These are phyloP conservation scores for Rhyacophila evoluta DNA, from an alignment of 2,888 invertebrate species.

Conservation along the genomic window DNA sequence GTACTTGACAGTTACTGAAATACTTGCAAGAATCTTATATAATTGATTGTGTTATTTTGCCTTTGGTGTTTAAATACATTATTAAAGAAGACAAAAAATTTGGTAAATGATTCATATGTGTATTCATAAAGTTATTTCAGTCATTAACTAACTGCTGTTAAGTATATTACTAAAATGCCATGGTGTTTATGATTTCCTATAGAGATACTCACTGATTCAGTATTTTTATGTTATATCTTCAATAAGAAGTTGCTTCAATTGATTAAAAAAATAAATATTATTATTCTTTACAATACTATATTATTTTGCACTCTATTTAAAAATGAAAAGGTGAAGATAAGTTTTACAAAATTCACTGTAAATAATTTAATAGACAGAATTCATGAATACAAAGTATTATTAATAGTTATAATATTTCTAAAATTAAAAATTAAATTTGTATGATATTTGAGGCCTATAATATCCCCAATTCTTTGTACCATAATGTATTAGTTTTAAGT, in stretches of 20 bases:
- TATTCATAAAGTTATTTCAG: too few relatives aligned
- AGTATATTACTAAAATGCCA: too few relatives aligned
- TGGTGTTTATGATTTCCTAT: too few relatives aligned
- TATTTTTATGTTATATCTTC: too few relatives aligned
- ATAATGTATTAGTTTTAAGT: conserved; percentile 28
- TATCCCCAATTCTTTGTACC: background rate
- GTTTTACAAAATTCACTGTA: background rate
- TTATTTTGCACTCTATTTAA: background rate
- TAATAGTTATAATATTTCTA: background rate
- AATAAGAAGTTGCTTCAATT: too few relatives aligned
- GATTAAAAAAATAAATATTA: too few relatives aligned
- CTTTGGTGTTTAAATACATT: too few relatives aligned
- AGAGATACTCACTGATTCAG: too few relatives aligned
- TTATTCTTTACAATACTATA: background rate
- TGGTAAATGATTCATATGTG: too few relatives aligned
- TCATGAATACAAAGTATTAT: conserved; percentile 16
- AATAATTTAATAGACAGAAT: background rate
- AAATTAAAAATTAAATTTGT: conserved; percentile 28
- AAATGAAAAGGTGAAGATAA: background rate
- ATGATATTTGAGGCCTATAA: conserved; percentile 19
- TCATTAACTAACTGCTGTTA: too few relatives aligned
- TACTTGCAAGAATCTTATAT: background rate
- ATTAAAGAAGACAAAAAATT: too few relatives aligned
- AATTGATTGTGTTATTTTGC: background rate
- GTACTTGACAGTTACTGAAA: background rate